Percentiles rank a stretch among this genome's conserved stretches.
phyloP scores from a whole-genome alignment of 2,113 vertebrate species.

The Colossoma macropomum region DNA sequence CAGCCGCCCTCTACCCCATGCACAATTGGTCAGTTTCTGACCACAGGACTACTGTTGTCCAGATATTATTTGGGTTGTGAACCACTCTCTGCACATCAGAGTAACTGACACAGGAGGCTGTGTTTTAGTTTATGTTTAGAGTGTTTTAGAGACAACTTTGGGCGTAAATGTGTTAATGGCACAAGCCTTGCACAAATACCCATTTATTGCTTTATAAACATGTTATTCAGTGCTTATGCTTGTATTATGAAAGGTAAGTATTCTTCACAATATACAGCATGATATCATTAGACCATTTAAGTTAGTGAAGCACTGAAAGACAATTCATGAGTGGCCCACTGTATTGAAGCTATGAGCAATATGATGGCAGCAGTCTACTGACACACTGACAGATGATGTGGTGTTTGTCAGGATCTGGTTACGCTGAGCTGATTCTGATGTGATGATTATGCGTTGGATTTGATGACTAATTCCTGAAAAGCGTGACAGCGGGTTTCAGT shows the following conservation, averaged over 20 bases:
- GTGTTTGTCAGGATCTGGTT: neutral
- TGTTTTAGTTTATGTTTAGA: too few relatives aligned
- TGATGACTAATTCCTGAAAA: neutral
- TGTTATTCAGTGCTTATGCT: too few relatives aligned
- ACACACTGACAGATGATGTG: neutral
- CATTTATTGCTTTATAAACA: too few relatives aligned
- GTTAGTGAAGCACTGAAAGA: neutral
- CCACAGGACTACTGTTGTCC: too few relatives aligned
- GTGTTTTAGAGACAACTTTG: too few relatives aligned
- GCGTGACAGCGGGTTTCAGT: neutral
- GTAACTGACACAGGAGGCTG: too few relatives aligned
- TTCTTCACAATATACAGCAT: neutral
- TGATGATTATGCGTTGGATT: neutral
- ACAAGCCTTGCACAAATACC: too few relatives aligned
- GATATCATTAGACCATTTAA: neutral
- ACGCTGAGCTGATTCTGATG: neutral
- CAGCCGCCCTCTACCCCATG: too few relatives aligned
- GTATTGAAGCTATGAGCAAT: neutral
- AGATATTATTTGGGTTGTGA: too few relatives aligned
- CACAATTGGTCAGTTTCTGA: too few relatives aligned
- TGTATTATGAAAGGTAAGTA: neutral
- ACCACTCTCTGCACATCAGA: too few relatives aligned
- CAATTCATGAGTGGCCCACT: neutral
- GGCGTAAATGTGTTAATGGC: too few relatives aligned
- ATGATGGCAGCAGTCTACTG: neutral